Conservation (phyloP, 2,113 vertebrate species). For the Brachypodius melanocephalos region DNA sequence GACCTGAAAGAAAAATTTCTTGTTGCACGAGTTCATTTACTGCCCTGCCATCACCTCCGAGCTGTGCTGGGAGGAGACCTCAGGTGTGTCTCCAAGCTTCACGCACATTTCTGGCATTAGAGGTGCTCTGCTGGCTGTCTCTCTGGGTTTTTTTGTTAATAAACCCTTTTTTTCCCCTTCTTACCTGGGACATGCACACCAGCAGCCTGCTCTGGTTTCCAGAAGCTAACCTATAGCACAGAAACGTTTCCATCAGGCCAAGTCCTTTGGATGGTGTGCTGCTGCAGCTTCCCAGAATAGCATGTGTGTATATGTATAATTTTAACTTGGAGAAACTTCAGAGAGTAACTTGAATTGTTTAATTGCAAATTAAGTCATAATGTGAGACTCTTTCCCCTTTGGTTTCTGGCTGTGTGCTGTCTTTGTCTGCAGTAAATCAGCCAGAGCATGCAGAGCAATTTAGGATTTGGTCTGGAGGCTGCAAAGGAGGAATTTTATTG, state of each 20-base stretch:
- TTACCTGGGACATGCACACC: neutral
- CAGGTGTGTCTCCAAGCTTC: neutral
- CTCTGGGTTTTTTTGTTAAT: neutral
- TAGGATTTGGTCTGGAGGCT: constrained; percentile 54
- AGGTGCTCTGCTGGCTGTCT: neutral
- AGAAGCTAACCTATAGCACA: neutral
- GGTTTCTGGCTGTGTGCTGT: neutral
- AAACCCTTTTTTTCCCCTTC: neutral
- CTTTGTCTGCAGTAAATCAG: constrained; percentile 58
- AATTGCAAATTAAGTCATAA: constrained; percentile 46
- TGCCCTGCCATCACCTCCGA: neutral
- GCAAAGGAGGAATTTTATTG: constrained; percentile 32
- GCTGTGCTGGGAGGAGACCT: neutral
- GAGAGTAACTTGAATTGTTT: constrained; percentile 18
- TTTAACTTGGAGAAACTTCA: constrained; percentile 34
- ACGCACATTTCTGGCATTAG: neutral
- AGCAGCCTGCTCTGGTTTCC: neutral
- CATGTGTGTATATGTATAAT: neutral
- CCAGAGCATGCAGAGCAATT: constrained; percentile 27
- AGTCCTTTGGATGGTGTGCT: neutral
- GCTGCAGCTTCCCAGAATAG: neutral
- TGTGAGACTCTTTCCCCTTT: neutral
- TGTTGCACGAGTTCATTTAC: neutral
- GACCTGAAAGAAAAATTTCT: neutral
- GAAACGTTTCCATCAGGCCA: neutral